Percentiles rank a stretch among this genome's conserved stretches.
Evolutionary conservation across 2,113 vertebrate species (phyloP).

Genomic region (Dissostichus mawsoni): DNA sequence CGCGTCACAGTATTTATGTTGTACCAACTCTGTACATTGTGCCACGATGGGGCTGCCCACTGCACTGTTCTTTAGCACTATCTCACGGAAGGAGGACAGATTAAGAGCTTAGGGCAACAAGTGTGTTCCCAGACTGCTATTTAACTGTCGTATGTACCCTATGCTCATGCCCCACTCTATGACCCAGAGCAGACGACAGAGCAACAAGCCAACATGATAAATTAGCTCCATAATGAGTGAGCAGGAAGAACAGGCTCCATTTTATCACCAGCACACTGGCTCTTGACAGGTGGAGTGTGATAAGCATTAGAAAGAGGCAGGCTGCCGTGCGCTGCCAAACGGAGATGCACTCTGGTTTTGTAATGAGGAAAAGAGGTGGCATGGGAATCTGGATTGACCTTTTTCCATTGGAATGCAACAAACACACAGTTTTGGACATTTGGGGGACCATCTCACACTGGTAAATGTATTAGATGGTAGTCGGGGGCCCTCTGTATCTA

Average conservation of each 20-base stretch:
- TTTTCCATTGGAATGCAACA: conserved; percentile 20
- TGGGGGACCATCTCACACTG: conserved; percentile 25
- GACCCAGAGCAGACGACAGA: conserved; percentile 55
- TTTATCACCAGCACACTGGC: conserved; percentile 65
- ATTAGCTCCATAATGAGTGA: conserved; percentile 70
- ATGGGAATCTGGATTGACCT: conserved; percentile 53
- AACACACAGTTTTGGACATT: conserved; percentile 30
- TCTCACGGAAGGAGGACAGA: conserved; percentile 22
- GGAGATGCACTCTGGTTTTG: conserved; percentile 58
- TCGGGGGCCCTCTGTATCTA: conserved; percentile 16
- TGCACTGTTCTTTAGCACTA: neutral
- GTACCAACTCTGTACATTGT: neutral
- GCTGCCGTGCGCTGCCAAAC: conserved; percentile 39
- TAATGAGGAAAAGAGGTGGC: conserved; percentile 20
- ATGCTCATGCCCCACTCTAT: conserved; percentile 13
- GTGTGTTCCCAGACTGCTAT: conserved; percentile 50
- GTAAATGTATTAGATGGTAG: conserved; percentile 25
- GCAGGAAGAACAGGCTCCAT: conserved; percentile 70
- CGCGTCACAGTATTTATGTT: neutral
- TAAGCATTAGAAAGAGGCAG: conserved; percentile 66
- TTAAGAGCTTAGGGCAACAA: conserved; percentile 22
- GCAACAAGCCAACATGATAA: conserved; percentile 64
- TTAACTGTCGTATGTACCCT: conserved; percentile 11
- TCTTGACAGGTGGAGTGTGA: conserved; percentile 69
- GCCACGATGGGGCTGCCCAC: neutral